These are phyloP conservation scores for Columba janthina DNA, from an alignment of 2,113 vertebrate species.

Conservation along the genomic window DNA sequence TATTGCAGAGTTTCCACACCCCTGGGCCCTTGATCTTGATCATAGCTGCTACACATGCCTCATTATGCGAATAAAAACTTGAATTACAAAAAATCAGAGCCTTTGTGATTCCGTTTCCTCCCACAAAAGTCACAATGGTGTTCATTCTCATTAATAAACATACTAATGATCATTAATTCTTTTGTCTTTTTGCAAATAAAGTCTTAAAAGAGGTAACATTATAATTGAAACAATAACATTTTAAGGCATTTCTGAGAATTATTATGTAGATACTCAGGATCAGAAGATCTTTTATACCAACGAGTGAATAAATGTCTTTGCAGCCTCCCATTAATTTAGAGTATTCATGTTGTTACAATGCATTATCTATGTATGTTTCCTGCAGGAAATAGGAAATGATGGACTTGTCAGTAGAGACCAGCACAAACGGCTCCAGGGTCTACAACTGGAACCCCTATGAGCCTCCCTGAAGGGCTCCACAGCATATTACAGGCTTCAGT, in stretches of 20 bases:
- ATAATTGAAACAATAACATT: neutral
- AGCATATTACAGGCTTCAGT: neutral
- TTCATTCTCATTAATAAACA: neutral
- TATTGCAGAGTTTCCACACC: neutral
- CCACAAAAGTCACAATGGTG: neutral
- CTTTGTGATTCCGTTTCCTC: neutral
- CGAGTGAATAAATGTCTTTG: neutral
- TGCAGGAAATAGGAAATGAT: neutral
- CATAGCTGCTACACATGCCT: neutral
- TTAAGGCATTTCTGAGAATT: neutral
- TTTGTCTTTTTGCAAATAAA: neutral
- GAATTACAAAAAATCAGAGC: neutral
- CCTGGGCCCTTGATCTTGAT: neutral
- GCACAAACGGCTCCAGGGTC: neutral
- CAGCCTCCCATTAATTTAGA: neutral
- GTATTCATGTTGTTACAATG: neutral
- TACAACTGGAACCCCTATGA: neutral
- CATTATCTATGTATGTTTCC: neutral
- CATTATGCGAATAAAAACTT: neutral
- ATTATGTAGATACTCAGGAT: neutral
- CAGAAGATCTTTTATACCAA: neutral
- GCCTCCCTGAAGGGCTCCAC: neutral
- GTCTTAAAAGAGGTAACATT: neutral
- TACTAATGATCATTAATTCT: neutral
- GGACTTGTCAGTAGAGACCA: neutral